Conservation (phyloP, 2,797 vertebrate genomes). For the Muraenolepis orangiensis region DNA sequence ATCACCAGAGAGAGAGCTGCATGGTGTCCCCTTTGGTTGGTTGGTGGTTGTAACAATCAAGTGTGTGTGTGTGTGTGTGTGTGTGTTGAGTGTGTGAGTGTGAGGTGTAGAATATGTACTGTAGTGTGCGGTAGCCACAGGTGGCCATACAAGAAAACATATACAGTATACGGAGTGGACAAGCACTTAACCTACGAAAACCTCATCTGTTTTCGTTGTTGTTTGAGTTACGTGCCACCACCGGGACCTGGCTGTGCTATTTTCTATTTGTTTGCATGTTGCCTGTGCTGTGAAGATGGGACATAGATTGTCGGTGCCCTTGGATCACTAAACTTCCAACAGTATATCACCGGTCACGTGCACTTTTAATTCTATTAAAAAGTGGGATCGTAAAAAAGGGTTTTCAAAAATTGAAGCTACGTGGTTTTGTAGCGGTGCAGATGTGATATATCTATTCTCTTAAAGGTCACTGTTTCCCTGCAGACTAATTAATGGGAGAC, state of each 20-base stretch:
- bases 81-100: not conserved
- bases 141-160: not conserved
- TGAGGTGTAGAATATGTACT: not conserved
- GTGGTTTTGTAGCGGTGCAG: constrained; percentile 28
- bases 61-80: not conserved
- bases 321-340: constrained; percentile 9
- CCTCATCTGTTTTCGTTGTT: not conserved
- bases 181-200: not conserved
- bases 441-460: constrained; percentile 21
- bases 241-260: not conserved
- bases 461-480: constrained; percentile 43
- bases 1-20: not conserved
- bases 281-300: not conserved
- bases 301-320: constrained; percentile 1
- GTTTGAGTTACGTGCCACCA: not conserved
- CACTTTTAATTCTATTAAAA: constrained; percentile 38
- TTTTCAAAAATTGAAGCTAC: constrained; percentile 14
- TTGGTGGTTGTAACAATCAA: not conserved
- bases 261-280: not conserved
- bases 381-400: constrained; percentile 21
- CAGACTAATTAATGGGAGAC: constrained; percentile 35
- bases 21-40: too few species aligned
- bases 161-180: not conserved
- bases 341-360: constrained; percentile 13
- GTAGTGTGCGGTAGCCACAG: not conserved